These are phyloP conservation scores for Strongylocentrotus purpuratus DNA, from an alignment of 35 echinoderm and acorn worm genomes.

Conservation along the genomic window DNA sequence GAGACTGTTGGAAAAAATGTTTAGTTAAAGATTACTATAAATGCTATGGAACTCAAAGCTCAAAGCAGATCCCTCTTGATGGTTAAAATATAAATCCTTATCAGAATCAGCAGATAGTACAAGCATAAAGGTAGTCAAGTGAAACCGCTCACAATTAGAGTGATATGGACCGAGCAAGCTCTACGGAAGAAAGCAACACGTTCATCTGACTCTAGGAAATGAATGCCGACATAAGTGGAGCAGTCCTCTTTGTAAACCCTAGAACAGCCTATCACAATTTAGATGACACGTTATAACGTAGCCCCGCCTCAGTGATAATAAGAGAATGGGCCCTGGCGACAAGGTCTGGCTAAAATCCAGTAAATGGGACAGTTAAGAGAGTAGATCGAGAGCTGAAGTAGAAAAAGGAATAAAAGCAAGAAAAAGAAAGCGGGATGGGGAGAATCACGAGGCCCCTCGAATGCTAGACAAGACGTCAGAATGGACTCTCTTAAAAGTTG, in stretches of 20 bases:
- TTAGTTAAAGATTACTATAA: neutral
- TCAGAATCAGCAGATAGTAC: neutral
- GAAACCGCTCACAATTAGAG: neutral
- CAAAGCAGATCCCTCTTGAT: neutral
- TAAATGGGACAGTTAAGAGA: slow-evolving; percentile 18
- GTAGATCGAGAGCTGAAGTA: neutral
- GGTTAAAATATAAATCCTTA: neutral
- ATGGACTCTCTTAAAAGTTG: neutral
- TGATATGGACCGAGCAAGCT: neutral
- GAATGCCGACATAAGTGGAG: slow-evolving; percentile 32
- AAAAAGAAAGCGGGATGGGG: neutral
- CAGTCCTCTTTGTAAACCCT: slow-evolving; percentile 24
- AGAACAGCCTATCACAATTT: slow-evolving; percentile 12
- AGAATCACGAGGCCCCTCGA: neutral
- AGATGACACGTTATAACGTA: neutral
- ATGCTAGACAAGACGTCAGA: neutral
- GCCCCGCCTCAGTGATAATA: slow-evolving; percentile 21
- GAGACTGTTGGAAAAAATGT: neutral
- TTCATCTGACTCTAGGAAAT: slow-evolving; percentile 1
- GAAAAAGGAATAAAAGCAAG: neutral
- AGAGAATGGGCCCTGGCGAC: neutral
- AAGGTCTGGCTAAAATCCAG: slow-evolving; percentile 30
- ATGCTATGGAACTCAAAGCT: neutral
- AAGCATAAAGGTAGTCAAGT: neutral
- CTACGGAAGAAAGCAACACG: slow-evolving; percentile 18